Evolutionary conservation across 2,888 invertebrate species (phyloP).

Genomic region (Orthosia cruda): DNA sequence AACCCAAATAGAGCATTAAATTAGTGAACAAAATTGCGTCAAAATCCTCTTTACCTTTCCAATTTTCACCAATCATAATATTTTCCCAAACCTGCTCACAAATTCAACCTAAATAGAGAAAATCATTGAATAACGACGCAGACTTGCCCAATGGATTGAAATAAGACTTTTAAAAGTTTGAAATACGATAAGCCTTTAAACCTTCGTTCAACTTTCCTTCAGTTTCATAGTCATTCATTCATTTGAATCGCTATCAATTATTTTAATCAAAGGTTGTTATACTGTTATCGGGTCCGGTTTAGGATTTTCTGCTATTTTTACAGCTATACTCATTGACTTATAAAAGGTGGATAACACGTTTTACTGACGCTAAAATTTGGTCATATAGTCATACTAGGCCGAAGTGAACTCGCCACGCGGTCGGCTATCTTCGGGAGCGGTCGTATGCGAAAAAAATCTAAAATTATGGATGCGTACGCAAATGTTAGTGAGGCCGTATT

Average conservation of each 20-base stretch:
- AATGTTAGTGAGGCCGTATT: too few species aligned
- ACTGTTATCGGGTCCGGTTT: background rate
- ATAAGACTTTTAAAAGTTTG: constrained; percentile 21
- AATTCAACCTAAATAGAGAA: background rate
- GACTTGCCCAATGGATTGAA: constrained; percentile 35
- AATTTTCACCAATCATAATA: background rate
- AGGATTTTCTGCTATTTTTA: constrained; percentile 11
- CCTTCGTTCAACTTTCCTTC: constrained; percentile 15
- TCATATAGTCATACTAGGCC: too few species aligned
- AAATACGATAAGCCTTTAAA: constrained; percentile 39
- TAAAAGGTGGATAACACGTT: too few species aligned
- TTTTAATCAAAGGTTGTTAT: constrained; percentile 26
- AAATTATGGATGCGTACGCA: too few species aligned
- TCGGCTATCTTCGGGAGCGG: too few species aligned
- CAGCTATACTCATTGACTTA: background rate
- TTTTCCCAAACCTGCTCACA: background rate
- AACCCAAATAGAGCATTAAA: too few species aligned
- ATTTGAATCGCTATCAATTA: constrained; percentile 34
- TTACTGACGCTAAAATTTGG: too few species aligned
- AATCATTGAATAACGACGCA: background rate
- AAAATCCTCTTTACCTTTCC: background rate
- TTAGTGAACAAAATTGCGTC: background rate
- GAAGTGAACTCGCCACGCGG: too few species aligned
- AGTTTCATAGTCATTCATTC: constrained; percentile 26
- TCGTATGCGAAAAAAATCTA: too few species aligned